Evolutionary conservation across 2,113 vertebrate species (phyloP).

Genomic region (Butorides virescens): DNA sequence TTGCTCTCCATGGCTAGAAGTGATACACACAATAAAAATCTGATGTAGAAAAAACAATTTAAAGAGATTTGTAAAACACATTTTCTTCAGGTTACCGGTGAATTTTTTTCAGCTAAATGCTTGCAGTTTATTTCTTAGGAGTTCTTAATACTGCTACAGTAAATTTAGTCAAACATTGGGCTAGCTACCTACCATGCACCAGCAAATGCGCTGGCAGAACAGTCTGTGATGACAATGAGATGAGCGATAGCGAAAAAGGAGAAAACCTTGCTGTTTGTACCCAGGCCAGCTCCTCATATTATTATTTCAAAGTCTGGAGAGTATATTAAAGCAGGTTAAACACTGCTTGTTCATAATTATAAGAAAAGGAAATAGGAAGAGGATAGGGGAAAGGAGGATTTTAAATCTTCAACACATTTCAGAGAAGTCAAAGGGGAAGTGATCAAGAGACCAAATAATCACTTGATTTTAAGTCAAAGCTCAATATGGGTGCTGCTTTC

Average conservation of each 20-base stretch:
- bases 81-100: background rate
- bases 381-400: background rate
- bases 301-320: background rate
- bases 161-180: background rate
- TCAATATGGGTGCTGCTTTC: background rate
- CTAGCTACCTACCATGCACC: background rate
- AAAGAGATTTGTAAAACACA: background rate
- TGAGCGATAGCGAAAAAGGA: rapidly evolving
- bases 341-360: background rate
- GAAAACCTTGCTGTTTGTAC: background rate
- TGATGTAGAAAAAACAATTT: background rate
- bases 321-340: background rate
- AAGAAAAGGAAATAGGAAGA: background rate
- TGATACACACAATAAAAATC: background rate
- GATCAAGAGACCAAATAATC: background rate
- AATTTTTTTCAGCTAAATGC: background rate
- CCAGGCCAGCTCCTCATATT: background rate
- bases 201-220: rapidly evolving
- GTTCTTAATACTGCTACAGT: background rate
- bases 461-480: background rate
- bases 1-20: background rate
- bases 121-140: background rate
- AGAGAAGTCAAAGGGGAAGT: background rate
- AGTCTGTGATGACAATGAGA: background rate
- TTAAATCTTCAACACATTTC: background rate